Percentiles rank a stretch among this genome's conserved stretches.
phyloP scores from a whole-genome alignment of 2,113 vertebrate species.

The Rhinogobius similis region DNA sequence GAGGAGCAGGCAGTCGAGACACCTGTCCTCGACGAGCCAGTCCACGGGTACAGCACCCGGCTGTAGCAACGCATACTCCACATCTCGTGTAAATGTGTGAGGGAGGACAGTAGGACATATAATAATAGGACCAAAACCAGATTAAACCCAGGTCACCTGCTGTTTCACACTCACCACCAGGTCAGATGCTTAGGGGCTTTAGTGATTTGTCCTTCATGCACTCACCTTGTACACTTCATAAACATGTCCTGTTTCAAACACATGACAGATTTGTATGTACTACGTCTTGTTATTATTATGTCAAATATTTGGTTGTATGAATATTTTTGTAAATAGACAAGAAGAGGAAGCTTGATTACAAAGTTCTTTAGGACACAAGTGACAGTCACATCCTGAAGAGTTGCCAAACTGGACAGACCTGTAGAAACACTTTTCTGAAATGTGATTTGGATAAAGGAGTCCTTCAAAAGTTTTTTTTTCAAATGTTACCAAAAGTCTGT shows the following conservation, averaged over 20 bases:
- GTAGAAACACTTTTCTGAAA: not conserved
- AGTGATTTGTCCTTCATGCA: not conserved
- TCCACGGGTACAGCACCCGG: no score
- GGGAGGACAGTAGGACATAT: not conserved
- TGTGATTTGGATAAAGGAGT: not conserved
- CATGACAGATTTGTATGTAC: not conserved
- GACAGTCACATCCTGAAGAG: no score
- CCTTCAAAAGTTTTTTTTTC: not conserved
- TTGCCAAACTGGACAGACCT: not conserved
- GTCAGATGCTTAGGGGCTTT: not conserved
- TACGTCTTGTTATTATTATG: not conserved
- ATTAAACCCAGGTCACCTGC: conserved; percentile 1
- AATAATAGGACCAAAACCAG: not conserved
- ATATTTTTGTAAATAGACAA: not conserved
- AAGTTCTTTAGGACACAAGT: no score
- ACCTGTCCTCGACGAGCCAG: no score
- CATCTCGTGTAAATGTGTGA: not conserved
- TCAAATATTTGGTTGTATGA: not conserved
- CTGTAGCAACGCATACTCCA: no score
- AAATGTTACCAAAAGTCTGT: not conserved
- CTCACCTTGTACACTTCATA: not conserved
- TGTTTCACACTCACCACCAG: not conserved
- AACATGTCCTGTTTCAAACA: not conserved
- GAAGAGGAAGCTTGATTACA: not conserved
- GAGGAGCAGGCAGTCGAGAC: no score